These are phyloP conservation scores for Dallia pectoralis DNA, from an alignment of 2,797 vertebrate genomes.

Conservation along the genomic window DNA sequence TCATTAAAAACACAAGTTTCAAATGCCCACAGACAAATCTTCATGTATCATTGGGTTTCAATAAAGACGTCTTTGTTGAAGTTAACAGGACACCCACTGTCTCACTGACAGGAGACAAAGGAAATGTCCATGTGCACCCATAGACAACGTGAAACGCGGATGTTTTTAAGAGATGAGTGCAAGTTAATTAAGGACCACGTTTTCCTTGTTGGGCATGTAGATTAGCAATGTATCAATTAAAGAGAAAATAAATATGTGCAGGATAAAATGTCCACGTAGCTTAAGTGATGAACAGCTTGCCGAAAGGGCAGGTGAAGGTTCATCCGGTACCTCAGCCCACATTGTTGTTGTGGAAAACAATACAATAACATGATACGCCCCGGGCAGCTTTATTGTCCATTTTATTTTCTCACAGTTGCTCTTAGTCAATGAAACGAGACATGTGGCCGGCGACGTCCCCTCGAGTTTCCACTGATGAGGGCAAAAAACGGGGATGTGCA, in stretches of 20 bases:
- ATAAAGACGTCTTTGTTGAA: background rate
- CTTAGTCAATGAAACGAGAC: slow-evolving; percentile 44
- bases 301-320: background rate
- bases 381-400: background rate
- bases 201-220: background rate
- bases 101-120: background rate
- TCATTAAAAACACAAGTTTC: background rate
- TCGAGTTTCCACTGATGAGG: slow-evolving; percentile 48
- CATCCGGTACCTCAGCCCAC: background rate
- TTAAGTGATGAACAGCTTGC: slow-evolving; percentile 1
- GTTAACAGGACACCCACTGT: background rate
- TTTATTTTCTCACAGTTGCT: slow-evolving; percentile 19
- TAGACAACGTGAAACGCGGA: background rate
- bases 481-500: slow-evolving; percentile 43
- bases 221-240: background rate
- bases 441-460: slow-evolving; percentile 54
- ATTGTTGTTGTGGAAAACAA: background rate
- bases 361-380: background rate
- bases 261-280: no score
- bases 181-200: background rate
- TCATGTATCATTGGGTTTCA: slow-evolving; percentile 23
- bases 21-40: background rate
- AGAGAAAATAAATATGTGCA: background rate
- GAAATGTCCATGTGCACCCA: slow-evolving; percentile 7
- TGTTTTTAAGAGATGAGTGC: background rate